Evolutionary conservation across 2,797 vertebrate genomes (phyloP), one percentile per base, ranked within the genome.

Genomic region (Petrocephalus sullivani): DNA sequence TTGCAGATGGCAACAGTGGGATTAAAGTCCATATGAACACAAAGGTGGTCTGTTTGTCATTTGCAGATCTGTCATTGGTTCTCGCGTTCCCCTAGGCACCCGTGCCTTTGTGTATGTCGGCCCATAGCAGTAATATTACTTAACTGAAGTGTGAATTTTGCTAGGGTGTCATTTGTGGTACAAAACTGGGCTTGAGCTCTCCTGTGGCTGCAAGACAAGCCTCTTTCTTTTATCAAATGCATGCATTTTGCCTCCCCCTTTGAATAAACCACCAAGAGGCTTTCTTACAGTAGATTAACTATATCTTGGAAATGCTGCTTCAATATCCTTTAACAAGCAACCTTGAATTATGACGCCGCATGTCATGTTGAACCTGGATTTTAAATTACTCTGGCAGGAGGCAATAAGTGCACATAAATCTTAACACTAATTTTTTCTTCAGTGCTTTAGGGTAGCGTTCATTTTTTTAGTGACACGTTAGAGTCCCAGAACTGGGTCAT

Each of bases 1-100:
- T 91, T 95, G 93, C 94, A 93, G 91, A 93, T 93, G 94, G 93
- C 93, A 94, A 94, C 92, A 92, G 92, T 92, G 95, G 94, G 94
- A 96, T 95, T 95, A 95, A 96, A 96, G 92, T 89, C 60, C 41
- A 37, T 87, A 89, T 93, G 60, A 92, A 92, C 88, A 90, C 86
- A 87, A 85, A 16, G 67, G 71, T 88, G 90, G 81, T 83, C 49
- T 92, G 90, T 91, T 85, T 88, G 8, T 61, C 37, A 64, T 49
- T 67, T 57, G 58, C 19, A 5, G 57, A 9, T 46, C 19, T 67
- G 57, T 86, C 21, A 56, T 33, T 85, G 82, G 49, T 23, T 78
- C 49, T 28, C n/a, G 0, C 49, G 53, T 9, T 53, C 21, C 41
- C 8, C 1, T 54, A 5, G 49, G 7, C 49, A 14, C 49, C 49